Base-by-base conservation (phyloP, 2,888 invertebrate species). In the Dicyrtoma fusca region DNA sequence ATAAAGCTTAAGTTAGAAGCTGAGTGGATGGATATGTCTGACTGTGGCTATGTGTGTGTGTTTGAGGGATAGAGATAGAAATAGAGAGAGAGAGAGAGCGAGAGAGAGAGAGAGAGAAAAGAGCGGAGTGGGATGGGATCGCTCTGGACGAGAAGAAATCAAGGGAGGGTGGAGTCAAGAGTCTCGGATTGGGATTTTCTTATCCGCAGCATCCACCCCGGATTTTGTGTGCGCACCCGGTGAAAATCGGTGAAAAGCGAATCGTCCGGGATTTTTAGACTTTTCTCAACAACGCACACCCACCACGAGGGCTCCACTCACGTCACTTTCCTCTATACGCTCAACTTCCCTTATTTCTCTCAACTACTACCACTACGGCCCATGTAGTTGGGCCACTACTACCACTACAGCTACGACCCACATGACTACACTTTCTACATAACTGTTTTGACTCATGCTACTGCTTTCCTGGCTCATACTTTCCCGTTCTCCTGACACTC, bases 191-290 rank as follows among this genome's bases (percentile, higher is more conserved):
- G 76, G 79, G 79, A 78, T 80, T 80, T 78, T 74, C 77, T 76
- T 78, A 74, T 75, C 77, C 76, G 73, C 78, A 80, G 75, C 79
- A 78, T 78, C 79, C 78, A 79, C 77, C 77, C 78, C 76, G 78
- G 77, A 77, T 79, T 77, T 77, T 68, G 57, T 75, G 75, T 75
- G 78, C 78, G 74, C 77, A 76, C 77, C 76, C 77, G 78, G 75
- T 77, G 78, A 77, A 71, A 79, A 79, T 79, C 79, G 76, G 76
- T 74, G 78, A 77, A 78, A 78, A 76, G 79, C 77, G 76, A 77
- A 71, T 76, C 76, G 74, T 66, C 73, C 68, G 74, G 70, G 53
- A 64, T 76, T 73, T 74, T 65, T 74, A 74, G 71, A 75, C 74
- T 74, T 72, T 73, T 69, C 68, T 61, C 61, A 49, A 57, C 62